phyloP scores from a whole-genome alignment of 2,888 invertebrate genomes.

The Drosophila gaucha region DNA sequence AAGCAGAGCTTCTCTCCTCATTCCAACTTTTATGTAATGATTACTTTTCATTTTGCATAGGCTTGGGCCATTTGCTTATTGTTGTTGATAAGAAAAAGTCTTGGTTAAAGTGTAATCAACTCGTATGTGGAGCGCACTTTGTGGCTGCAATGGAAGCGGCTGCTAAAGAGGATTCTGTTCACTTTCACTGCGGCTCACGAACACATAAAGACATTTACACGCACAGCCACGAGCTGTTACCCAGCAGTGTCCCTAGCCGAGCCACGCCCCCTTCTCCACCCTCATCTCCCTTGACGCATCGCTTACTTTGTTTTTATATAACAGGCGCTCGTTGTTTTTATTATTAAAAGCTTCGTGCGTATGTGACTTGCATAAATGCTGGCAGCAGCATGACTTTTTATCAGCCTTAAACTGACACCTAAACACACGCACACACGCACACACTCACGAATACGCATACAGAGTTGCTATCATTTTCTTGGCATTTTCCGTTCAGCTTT shows the following conservation, averaged over 20 bases:
- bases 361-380: slow-evolving; percentile 78
- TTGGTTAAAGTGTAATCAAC: slow-evolving; percentile 33
- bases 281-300: slow-evolving; percentile 6
- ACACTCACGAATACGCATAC: background rate
- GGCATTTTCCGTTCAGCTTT: slow-evolving; percentile 62
- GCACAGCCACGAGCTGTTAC: slow-evolving; percentile 42
- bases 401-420: slow-evolving; percentile 60
- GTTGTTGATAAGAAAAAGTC: slow-evolving; percentile 33
- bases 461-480: slow-evolving; percentile 48
- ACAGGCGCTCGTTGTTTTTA: slow-evolving; percentile 73
- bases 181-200: slow-evolving; percentile 17
- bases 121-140: slow-evolving; percentile 27
- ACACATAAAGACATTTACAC: slow-evolving; percentile 67
- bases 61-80: background rate
- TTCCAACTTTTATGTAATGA: background rate
- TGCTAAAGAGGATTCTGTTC: slow-evolving; percentile 35
- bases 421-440: slow-evolving; percentile 13
- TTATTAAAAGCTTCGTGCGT: slow-evolving; percentile 77
- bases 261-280: background rate
- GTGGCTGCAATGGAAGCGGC: slow-evolving; percentile 49
- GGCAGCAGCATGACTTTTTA: slow-evolving; percentile 50
- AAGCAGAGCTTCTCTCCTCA: slow-evolving; percentile 5
- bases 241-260: background rate
- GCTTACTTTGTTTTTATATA: slow-evolving; percentile 68
- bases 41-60: slow-evolving; percentile 32